Evolutionary conservation across 2,888 invertebrate species (phyloP), one percentile per base, ranked within the genome.

Genomic region (Sinotaia quadrata): DNA sequence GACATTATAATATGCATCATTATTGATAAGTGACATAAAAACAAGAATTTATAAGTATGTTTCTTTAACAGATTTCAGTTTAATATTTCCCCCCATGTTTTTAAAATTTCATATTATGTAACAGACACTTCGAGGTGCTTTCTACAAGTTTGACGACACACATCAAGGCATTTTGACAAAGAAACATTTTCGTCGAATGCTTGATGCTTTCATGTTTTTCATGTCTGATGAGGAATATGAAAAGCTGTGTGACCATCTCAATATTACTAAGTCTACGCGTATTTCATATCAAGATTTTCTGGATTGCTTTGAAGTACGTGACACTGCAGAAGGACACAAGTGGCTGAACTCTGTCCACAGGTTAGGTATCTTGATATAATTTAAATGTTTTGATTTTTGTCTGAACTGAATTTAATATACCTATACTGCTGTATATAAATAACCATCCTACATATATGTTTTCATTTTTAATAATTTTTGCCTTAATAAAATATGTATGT

Each of bases 111-210:
- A n/a, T n/a, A n/a, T n/a, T n/a, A n/a, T n/a, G n/a, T n/a, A n/a
- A n/a, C 78, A 87, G 87, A 83, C 84, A 74, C 70, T 87, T 49
- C 71, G 84, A 34, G 82, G 77, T 31, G 87, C 87, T 5, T 87
- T 87, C 71, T 84, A 87, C 75, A 87, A 87, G 74, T 87, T 86
- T 80, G 86, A 86, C 75, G 84, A 84, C 24, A 77, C 82, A 69
- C 85, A 85, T 68, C 78, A 75, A 36, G 87, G 87, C 27, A 62
- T 77, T 56, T 72, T 87, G 54, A 84, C 79, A 27, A 84, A 80
- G 70, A 73, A 73, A 7, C 84, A 83, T 75, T 86, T 87, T 73
- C 78, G 85, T 2, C 75, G 84, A 27, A 79, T 87, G 73, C 74
- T 87, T 58, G 84, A 86, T 71, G 76, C 84, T 0, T 87, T 85